Evolutionary conservation across 2,888 invertebrate species (phyloP).

Genomic region (Lomographa bimaculata): DNA sequence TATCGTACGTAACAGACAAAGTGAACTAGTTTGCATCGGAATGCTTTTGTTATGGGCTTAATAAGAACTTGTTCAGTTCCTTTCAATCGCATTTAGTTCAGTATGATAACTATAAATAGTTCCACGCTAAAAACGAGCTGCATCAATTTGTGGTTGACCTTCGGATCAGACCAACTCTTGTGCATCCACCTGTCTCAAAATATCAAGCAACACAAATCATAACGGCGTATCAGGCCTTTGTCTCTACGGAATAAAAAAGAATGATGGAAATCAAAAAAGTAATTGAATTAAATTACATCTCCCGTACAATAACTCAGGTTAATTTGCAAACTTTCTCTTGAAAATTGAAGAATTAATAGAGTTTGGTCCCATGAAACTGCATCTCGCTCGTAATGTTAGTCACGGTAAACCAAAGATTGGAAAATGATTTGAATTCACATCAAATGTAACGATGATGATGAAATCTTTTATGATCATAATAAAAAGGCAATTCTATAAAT

Average conservation of each 20-base stretch:
- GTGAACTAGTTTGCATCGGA: slow-evolving; percentile 18
- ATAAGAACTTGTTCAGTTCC: slow-evolving; percentile 9
- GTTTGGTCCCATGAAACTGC: slow-evolving; percentile 27
- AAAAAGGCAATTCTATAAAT: slow-evolving; percentile 18
- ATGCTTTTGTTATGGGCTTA: slow-evolving; percentile 13
- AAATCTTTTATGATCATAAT: slow-evolving; percentile 21
- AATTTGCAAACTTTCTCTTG: slow-evolving; percentile 39
- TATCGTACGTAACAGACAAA: slow-evolving; percentile 24
- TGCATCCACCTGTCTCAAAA: slow-evolving; percentile 22
- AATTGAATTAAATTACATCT: slow-evolving; percentile 37
- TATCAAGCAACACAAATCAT: slow-evolving; percentile 31
- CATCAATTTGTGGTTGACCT: slow-evolving; percentile 15
- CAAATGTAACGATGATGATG: slow-evolving; percentile 24
- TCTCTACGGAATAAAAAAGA: slow-evolving; percentile 31
- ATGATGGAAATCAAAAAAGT: slow-evolving; percentile 40
- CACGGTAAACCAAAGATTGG: slow-evolving; percentile 28
- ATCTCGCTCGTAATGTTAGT: slow-evolving; percentile 29
- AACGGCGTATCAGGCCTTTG: slow-evolving; percentile 33
- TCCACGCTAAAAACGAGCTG: slow-evolving; percentile 11
- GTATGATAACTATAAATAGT: slow-evolving; percentile 12
- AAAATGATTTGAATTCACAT: slow-evolving; percentile 27
- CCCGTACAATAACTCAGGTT: slow-evolving; percentile 22
- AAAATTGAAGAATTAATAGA: slow-evolving; percentile 33
- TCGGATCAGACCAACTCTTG: slow-evolving; percentile 17
- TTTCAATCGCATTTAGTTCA: slow-evolving; percentile 8